Evolutionary conservation across 1,140 invertebrate species (phyloP).

Genomic region (Drosophila lini): DNA sequence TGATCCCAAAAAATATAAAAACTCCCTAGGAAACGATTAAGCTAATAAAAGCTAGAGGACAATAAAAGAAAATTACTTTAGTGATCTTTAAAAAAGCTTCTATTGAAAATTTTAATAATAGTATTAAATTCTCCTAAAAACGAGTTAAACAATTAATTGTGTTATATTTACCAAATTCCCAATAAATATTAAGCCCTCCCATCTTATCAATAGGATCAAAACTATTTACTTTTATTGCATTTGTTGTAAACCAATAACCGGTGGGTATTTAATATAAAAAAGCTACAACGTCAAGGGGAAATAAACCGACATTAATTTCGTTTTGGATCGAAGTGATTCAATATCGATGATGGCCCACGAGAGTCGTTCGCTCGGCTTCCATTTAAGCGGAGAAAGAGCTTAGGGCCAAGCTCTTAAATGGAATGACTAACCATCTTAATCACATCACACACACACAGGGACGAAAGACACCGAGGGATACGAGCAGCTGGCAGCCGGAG

Average conservation of each 20-base stretch:
- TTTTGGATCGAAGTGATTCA: conserved; percentile 4
- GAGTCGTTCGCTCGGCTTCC: conserved; percentile 12
- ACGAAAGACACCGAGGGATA: conserved; percentile 10
- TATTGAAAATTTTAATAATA: too few relatives aligned
- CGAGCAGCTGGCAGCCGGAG: conserved; percentile 4
- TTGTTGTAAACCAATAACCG: not conserved
- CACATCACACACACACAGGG: conserved; percentile 51
- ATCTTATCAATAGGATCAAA: not conserved
- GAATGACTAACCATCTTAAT: conserved; percentile 72
- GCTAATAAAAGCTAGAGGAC: too few relatives aligned
- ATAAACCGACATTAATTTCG: conserved; percentile 26
- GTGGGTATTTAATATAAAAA: conserved; percentile 2
- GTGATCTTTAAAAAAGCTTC: too few relatives aligned
- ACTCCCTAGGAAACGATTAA: too few relatives aligned
- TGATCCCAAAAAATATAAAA: too few relatives aligned
- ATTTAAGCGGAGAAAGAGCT: conserved; percentile 61
- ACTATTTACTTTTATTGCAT: not conserved
- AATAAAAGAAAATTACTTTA: too few relatives aligned
- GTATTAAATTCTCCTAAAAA: not conserved
- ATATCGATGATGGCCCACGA: conserved; percentile 15
- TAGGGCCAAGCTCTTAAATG: conserved; percentile 69
- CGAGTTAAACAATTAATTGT: not conserved
- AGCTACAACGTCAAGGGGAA: not conserved
- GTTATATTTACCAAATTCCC: not conserved
- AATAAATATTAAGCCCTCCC: not conserved